Evolutionary conservation across 2,888 invertebrate species (phyloP), one percentile per base, ranked within the genome.

Genomic region (Morinoia aosen): DNA sequence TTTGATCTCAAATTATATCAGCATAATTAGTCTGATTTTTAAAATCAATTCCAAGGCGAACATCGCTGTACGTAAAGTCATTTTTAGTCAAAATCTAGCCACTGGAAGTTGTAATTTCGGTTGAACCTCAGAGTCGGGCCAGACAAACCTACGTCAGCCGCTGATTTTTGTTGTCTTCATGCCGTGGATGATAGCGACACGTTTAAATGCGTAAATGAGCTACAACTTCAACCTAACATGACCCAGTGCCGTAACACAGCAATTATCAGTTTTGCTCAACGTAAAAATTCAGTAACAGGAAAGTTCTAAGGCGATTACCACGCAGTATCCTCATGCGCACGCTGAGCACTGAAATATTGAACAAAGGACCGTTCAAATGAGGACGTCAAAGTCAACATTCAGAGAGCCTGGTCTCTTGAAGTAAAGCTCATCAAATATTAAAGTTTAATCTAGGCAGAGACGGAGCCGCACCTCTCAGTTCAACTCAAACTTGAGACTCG

Each of bases 401-500:
- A 76, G 76, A 33, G 76, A 76, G 76, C 25, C 76, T 76, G 76
- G 76, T 76, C 33, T 33, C 76, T 10, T 33, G 33, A 76, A 76
- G 90, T 90, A 90, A 14, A 11, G 40, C 90, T 90, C 90, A 90
- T 90, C 90, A 90, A 90, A 90, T 90, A 90, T 90, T 90, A 48
- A 90, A 90, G 90, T 90, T 48, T 90, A 90, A 90, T 90, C 90
- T 90, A 48, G 90, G 48, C 76, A 76, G 76, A 76, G 76, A 33
- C 19, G 76, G 76, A 76, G 76, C 76, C 76, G 76, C 33, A 76
- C 76, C 8, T 33, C 76, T 76, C 76, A 3, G 76, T 76, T 33
- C 33, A 76, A 33, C 76, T 76, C 76, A 25, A 33, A 33, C 33
- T 33, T 76, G 8, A 10, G 76, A 76, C 76, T 76, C 76, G 25